A percentile compares a stretch with the other conserved stretches of the same genome.
Evolutionary conservation across 1,140 invertebrate species (phyloP).

Genomic region (Pararge aegeria): DNA sequence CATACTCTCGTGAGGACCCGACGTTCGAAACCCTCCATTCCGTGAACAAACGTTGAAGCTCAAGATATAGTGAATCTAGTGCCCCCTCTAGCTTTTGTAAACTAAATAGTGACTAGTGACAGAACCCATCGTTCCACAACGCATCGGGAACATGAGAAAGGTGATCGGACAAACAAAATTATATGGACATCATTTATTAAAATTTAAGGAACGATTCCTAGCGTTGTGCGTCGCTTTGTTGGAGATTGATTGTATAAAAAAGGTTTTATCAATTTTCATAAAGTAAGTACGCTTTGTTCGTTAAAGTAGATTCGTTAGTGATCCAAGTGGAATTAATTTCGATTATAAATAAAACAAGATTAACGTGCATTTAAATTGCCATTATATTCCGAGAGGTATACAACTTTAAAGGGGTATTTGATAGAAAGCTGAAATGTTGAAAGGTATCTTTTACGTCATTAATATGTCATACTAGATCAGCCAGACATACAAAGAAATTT

Average conservation of each 20-base stretch:
- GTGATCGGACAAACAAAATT: constrained; percentile 56
- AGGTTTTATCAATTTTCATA: constrained; percentile 45
- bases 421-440: too few species aligned
- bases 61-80: constrained; percentile 24
- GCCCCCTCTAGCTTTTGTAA: constrained; percentile 18
- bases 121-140: constrained; percentile 21
- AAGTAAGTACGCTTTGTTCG: constrained; percentile 67
- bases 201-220: constrained; percentile 53
- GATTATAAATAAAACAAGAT: constrained; percentile 13
- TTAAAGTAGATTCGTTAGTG: constrained; percentile 64
- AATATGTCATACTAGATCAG: too few species aligned
- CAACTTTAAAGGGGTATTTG: too few species aligned
- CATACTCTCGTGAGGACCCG: constrained; percentile 49
- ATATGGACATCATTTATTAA: constrained; percentile 29
- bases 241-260: constrained; percentile 62
- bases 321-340: constrained; percentile 25
- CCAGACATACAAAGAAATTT: too few species aligned
- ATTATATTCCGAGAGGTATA: too few species aligned
- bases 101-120: constrained; percentile 14
- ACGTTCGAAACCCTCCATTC: constrained; percentile 1
- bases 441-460: too few species aligned
- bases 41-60: constrained; percentile 1
- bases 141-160: constrained; percentile 63
- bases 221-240: constrained; percentile 69
- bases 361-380: constrained; percentile 31